These are phyloP conservation scores for Tringa solitaria DNA, from an alignment of 2,113 vertebrate species.

Conservation along the genomic window DNA sequence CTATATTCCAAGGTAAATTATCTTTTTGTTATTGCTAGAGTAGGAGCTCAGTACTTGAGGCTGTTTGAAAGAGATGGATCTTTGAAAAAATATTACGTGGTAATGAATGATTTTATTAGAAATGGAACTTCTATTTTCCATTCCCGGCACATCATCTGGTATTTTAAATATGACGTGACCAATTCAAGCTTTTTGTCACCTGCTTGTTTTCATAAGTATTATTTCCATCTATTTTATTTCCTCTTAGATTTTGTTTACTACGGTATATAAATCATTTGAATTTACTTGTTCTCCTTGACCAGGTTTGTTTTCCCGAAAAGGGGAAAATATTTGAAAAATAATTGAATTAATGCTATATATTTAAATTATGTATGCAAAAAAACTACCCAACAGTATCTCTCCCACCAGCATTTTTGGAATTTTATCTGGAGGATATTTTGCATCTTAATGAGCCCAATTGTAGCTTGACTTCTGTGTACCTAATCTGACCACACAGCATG, in stretches of 20 bases:
- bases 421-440: neutral
- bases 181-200: neutral
- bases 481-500: neutral
- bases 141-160: neutral
- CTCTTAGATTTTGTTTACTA: neutral
- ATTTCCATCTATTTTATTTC: neutral
- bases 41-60: neutral
- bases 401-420: neutral
- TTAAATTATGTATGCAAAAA: neutral
- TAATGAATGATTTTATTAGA: neutral
- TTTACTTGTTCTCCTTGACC: neutral
- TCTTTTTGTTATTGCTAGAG: neutral
- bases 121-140: neutral
- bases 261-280: neutral
- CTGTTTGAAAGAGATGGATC: neutral
- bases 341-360: neutral
- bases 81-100: neutral
- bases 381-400: neutral
- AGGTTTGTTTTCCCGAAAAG: neutral
- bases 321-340: neutral
- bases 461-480: neutral
- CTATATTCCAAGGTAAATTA: constrained; percentile 39
- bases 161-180: neutral
- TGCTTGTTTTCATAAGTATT: neutral
- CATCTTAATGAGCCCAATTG: neutral